phyloP scores from a whole-genome alignment of 2,888 invertebrate species.

The Drosophila robusta region DNA sequence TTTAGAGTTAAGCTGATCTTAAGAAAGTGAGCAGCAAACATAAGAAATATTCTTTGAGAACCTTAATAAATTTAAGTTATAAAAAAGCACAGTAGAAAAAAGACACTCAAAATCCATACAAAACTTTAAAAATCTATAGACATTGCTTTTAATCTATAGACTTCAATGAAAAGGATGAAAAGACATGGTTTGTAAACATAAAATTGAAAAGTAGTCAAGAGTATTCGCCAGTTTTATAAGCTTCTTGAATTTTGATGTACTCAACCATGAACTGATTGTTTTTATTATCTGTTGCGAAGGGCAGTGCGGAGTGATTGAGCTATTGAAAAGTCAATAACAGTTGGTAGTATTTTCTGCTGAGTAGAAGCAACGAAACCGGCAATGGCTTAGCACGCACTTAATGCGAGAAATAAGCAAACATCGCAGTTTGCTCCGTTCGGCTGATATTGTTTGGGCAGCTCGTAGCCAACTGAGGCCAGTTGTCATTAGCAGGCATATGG shows the following conservation, averaged over 20 bases:
- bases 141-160: not conserved
- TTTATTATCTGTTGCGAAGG: constrained; percentile 5
- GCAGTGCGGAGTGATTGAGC: not conserved
- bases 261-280: constrained; percentile 16
- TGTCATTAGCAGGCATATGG: constrained; percentile 66
- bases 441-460: constrained; percentile 8
- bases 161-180: not conserved
- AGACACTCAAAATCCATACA: not conserved
- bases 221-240: constrained; percentile 12
- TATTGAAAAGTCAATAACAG: constrained; percentile 31
- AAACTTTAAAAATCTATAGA: not conserved
- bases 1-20: not conserved
- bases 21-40: not conserved
- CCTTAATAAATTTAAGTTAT: not conserved
- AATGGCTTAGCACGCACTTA: constrained; percentile 25
- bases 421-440: constrained; percentile 16
- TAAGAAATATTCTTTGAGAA: no score
- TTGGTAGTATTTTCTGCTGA: constrained; percentile 12
- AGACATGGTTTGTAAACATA: constrained; percentile 22
- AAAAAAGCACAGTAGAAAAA: not conserved
- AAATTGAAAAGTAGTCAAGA: constrained; percentile 15
- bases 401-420: constrained; percentile 21
- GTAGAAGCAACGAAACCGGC: not conserved
- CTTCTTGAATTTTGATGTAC: constrained; percentile 11
- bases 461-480: constrained; percentile 17